Evolutionary conservation across 2,888 invertebrate species (phyloP).

Genomic region (Linnaemya vulpina): DNA sequence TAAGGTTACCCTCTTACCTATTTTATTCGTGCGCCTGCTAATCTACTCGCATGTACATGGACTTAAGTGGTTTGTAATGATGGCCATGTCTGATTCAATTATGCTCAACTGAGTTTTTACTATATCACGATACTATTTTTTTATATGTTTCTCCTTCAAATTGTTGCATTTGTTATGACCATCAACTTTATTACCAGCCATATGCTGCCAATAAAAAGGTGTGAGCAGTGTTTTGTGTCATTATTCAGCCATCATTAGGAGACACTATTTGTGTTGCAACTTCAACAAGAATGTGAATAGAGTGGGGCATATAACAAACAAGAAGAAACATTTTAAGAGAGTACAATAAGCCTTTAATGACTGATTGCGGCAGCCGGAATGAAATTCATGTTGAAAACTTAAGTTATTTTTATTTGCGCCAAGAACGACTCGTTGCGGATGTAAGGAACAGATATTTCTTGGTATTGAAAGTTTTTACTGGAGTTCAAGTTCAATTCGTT

Average conservation of each 20-base stretch:
- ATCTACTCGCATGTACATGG: background rate
- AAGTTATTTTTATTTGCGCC: no score
- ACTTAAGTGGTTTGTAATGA: background rate
- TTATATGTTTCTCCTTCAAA: background rate
- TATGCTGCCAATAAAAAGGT: slow-evolving; percentile 1
- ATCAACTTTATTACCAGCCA: slow-evolving; percentile 11
- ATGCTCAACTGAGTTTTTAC: background rate
- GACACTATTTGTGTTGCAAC: background rate
- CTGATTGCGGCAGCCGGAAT: no score
- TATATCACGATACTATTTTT: background rate
- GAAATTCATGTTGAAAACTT: no score
- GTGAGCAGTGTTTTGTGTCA: slow-evolving; percentile 13
- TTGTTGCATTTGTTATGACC: background rate
- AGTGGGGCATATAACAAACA: no score
- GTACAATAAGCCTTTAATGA: no score
- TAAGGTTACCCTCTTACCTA: background rate
- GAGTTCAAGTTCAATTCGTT: no score
- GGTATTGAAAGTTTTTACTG: no score
- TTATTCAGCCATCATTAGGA: slow-evolving; percentile 25
- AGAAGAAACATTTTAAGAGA: no score
- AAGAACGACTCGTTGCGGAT: no score
- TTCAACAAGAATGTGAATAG: no score
- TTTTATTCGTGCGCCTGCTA: background rate
- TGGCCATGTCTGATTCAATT: slow-evolving; percentile 11
- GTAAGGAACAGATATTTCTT: no score